Percentiles rank a stretch among this genome's conserved stretches.
Evolutionary conservation across 1,140 invertebrate genomes (phyloP).

Genomic region (Plodia interpunctella): DNA sequence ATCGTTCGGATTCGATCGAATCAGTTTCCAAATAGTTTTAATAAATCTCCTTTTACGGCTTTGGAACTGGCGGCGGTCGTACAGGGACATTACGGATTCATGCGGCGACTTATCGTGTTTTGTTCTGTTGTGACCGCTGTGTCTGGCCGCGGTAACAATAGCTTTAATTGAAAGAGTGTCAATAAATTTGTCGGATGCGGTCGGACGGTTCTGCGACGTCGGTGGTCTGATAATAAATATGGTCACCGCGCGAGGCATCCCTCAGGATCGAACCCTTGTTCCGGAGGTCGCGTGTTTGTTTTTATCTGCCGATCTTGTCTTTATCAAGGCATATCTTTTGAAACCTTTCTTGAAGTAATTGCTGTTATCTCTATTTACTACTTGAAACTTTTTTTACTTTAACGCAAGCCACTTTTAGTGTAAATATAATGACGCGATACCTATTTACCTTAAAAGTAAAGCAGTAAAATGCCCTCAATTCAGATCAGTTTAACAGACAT

Average conservation of each 20-base stretch:
- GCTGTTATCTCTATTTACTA: constrained; percentile 40
- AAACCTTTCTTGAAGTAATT: constrained; percentile 48
- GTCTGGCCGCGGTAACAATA: constrained; percentile 63
- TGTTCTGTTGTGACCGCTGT: constrained; percentile 63
- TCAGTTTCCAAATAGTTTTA: constrained; percentile 77
- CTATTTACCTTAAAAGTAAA: no score
- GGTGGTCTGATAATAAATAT: constrained; percentile 64
- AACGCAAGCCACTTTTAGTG: no score
- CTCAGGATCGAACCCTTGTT: constrained; percentile 55
- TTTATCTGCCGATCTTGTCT: constrained; percentile 66
- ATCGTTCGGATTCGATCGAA: constrained; percentile 75
- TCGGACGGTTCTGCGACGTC: constrained; percentile 43
- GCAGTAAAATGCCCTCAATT: no score
- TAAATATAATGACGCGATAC: no score
- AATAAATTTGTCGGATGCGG: constrained; percentile 69
- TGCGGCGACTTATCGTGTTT: constrained; percentile 70
- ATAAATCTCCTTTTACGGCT: constrained; percentile 76
- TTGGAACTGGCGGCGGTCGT: constrained; percentile 52
- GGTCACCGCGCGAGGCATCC: constrained; percentile 44
- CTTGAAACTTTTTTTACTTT: constrained; percentile 29
- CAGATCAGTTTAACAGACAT: constrained; percentile 6
- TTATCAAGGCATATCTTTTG: constrained; percentile 63
- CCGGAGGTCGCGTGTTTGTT: constrained; percentile 54
- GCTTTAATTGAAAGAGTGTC: constrained; percentile 76
- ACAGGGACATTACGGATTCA: constrained; percentile 66